These are phyloP conservation scores for Sebastes glaucus DNA, from an alignment of 2,797 vertebrate genomes.

Conservation along the genomic window DNA sequence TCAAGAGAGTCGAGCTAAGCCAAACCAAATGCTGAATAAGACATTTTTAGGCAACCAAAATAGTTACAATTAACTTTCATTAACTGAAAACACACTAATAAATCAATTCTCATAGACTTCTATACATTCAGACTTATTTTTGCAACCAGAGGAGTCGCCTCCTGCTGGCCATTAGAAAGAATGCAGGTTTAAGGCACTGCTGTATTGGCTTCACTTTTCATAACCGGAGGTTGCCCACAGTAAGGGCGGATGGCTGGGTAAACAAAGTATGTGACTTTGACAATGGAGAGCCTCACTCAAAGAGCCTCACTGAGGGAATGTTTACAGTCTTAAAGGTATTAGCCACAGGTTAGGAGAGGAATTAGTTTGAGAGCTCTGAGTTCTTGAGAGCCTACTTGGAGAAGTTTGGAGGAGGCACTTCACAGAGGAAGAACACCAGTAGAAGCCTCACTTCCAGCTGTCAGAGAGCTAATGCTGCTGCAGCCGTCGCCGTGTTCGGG, in stretches of 20 bases:
- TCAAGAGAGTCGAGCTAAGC: too few species aligned
- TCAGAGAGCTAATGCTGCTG: conserved; percentile 56
- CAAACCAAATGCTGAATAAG: too few species aligned
- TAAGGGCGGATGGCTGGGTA: neutral
- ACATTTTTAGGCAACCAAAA: too few species aligned
- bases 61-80: too few species aligned
- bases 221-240: too few species aligned
- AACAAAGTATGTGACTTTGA: neutral
- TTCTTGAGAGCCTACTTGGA: conserved; percentile 36
- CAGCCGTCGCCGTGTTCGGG: conserved; percentile 56
- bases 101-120: too few species aligned
- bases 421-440: conserved; percentile 53
- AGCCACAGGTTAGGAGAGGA: neutral
- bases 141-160: too few species aligned
- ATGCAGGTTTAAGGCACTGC: too few species aligned
- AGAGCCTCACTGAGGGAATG: neutral
- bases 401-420: conserved; percentile 68
- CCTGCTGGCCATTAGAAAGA: too few species aligned
- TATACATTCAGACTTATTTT: too few species aligned
- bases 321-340: neutral
- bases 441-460: conserved; percentile 67
- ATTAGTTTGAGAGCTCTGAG: conserved; percentile 18
- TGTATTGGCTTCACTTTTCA: too few species aligned
- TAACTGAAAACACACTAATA: too few species aligned
- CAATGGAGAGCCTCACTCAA: neutral